Base-by-base conservation (phyloP, 2,888 invertebrate genomes). In the Callyntrura guangdongensis region DNA sequence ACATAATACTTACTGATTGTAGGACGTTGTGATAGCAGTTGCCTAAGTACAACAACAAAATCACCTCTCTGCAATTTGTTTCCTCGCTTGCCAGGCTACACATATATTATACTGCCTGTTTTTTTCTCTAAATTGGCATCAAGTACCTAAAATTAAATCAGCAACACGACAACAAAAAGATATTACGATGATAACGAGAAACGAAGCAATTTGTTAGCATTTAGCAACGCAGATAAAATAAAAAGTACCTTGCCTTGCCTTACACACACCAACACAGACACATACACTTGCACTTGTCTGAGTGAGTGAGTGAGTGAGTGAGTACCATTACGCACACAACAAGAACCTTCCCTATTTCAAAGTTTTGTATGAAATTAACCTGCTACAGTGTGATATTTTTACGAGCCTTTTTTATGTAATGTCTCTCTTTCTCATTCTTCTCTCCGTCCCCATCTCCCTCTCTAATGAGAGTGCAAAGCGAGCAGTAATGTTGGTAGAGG, bases 201-300 rank as follows among this genome's bases (percentile, higher is more conserved):
- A 45, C 69, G 45, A n/a, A 6, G 69, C 69, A 72, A 72, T 36
- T 36, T 72, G 69, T 36, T 72, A 12, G 53, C 45, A 45, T 36
- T 27, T 67, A 17, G n/a, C 17, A 72, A 72, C 69, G 45, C 69
- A 36, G 45, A 17, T 36, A 36, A 36, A 36, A 17, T 36, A 36
- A 36, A 36, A 36, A 36, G 36, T 36, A 36, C 36, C 36, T 36
- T 36, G 36, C 36, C 36, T 36, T 36, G 36, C 36, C 36, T 36
- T 36, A 6, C 36, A 4, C 6, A 36, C 36, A 67, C 25, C 25
- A 8, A 61, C 8, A 27, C 25, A 67, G 14, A 27, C 27, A 67
- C 3, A 27, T 27, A 67, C 64, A 67, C 64, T 53, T 14, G 69
- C 36, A 45, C 45, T 36, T 72, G 20, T 45, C 20, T 45, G n/a